phyloP scores from a whole-genome alignment of 2,113 vertebrate genomes.

The Paratilapia polleni region DNA sequence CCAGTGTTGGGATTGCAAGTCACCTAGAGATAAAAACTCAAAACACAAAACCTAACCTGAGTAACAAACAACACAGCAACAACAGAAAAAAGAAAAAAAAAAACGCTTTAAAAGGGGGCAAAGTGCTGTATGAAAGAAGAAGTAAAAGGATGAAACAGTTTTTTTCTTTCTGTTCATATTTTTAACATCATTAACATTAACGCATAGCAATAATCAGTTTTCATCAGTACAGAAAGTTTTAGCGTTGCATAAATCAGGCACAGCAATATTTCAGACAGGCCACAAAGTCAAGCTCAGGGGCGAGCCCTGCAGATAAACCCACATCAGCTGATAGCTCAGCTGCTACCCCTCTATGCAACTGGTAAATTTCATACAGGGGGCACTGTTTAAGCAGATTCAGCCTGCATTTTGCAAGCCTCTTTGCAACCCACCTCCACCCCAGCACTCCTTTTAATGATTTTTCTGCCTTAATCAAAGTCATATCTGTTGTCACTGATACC shows the following conservation, averaged over 20 bases:
- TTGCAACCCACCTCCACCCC: not conserved
- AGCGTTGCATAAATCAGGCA: not conserved
- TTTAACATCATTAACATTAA: not conserved
- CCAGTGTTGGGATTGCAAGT: not conserved
- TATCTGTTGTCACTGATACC: too few relatives aligned
- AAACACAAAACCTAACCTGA: not conserved
- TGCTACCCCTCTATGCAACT: too few relatives aligned
- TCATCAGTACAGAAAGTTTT: accelerated
- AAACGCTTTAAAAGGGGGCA: not conserved
- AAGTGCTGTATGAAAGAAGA: not conserved
- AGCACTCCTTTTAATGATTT: not conserved
- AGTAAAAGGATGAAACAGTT: too few relatives aligned
- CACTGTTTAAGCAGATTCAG: not conserved
- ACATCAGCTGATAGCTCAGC: not conserved
- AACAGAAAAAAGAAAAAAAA: not conserved
- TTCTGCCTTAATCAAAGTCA: too few relatives aligned
- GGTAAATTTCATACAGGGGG: too few relatives aligned
- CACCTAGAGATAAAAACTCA: not conserved
- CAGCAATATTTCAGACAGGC: not conserved
- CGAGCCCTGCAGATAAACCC: not conserved
- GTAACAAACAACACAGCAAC: too few relatives aligned
- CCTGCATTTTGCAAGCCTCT: not conserved
- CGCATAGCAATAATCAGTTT: not conserved
- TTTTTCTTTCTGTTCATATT: accelerated
- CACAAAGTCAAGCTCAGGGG: not conserved